Base-by-base conservation (phyloP, 2,113 vertebrate species). In the Oncorhynchus keta region DNA sequence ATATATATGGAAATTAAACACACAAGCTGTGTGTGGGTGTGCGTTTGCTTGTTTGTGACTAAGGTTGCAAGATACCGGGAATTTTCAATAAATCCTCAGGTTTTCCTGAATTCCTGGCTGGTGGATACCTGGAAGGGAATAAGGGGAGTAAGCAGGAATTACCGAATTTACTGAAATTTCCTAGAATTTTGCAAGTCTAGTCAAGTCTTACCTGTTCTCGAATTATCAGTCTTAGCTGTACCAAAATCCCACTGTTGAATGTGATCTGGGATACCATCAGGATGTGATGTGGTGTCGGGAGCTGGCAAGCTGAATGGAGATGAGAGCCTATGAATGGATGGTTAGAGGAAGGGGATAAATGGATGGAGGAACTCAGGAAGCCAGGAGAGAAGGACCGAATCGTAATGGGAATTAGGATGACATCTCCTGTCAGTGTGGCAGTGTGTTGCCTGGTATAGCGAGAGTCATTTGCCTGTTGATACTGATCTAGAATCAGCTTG, bases 251-350 rank as follows among this genome's bases (percentile, higher is more conserved):
- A 14, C 1, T 16, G 14, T 51, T 51, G 14, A 51, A 51, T 14
- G 49, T 51, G 12, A 51, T 51, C 14, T 14, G 14, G 49, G 49
- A 51, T 16, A 16, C 49, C 12, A 51, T 51, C 49, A 4, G 14
- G 51, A 18, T 55, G 51, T 55, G 14, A 7, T 5, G 51, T 20
- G 32, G 70, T 82, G 79, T 62, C 62, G 3, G 5, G 49, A 22
- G 49, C 70, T 76, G 73, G 82, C 72, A 89, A 92, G 91, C 89
- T 92, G 91, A 83, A 91, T 89, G 88, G 87, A 90, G 85, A 91
- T 89, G 86, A 85, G 89, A 74, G 83, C 45, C 32, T 74, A 68
- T 91, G 91, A 89, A 89, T 89, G 81, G 88, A 87, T 88, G 83
- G 18, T 6, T 2, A 57, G 14, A 57, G 55, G 14, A 14, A 57